These are phyloP conservation scores for Halocynthia aurantium DNA, from an alignment of 23 tunicate genomes.

Conservation along the genomic window DNA sequence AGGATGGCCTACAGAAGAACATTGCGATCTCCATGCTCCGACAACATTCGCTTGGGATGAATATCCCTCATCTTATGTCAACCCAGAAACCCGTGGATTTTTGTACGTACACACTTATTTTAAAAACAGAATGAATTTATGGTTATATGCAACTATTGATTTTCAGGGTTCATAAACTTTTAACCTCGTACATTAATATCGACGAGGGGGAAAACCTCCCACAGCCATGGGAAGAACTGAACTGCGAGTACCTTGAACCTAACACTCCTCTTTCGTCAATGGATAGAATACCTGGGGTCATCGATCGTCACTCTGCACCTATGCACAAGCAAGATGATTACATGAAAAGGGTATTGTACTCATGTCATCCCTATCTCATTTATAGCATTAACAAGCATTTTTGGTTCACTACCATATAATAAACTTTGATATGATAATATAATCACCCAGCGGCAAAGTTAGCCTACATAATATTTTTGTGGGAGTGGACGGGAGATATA, in stretches of 20 bases:
- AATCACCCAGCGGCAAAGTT: background rate
- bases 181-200: slow-evolving; percentile 65
- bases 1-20: slow-evolving; percentile 63
- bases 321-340: slow-evolving; percentile 57
- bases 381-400: too few relatives aligned
- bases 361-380: too few relatives aligned
- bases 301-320: slow-evolving; percentile 15
- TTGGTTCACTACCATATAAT: too few relatives aligned
- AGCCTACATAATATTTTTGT: background rate
- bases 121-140: too few relatives aligned
- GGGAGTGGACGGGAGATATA: too few relatives aligned
- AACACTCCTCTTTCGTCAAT: slow-evolving; percentile 19
- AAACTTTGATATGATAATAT: too few relatives aligned
- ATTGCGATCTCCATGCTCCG: slow-evolving; percentile 52
- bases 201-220: slow-evolving; percentile 52
- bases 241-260: slow-evolving; percentile 65
- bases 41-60: slow-evolving; percentile 67
- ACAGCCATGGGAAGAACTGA: slow-evolving; percentile 63
- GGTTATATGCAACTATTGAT: background rate
- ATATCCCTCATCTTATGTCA: slow-evolving; percentile 77
- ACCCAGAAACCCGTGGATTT: slow-evolving; percentile 85
- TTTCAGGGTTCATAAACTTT: slow-evolving; percentile 56
- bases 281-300: slow-evolving; percentile 42
- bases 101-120: slow-evolving; percentile 17
- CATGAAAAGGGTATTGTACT: slow-evolving; percentile 24